These are phyloP conservation scores for Philereme vetulata DNA, from an alignment of 2,888 invertebrate species.

Conservation along the genomic window DNA sequence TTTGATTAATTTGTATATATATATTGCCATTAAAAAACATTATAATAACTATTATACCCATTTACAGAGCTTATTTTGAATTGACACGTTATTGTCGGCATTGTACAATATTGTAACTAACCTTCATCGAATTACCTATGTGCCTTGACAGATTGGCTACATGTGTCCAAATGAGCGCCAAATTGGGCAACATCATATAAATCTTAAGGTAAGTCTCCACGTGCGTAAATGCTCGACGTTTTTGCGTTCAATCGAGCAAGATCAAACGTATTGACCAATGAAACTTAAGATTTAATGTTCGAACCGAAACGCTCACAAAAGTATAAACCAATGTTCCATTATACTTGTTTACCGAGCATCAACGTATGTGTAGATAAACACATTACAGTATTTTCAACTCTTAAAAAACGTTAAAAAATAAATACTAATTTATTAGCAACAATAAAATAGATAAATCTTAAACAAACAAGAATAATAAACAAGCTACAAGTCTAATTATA, in stretches of 20 bases:
- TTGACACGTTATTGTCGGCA: slow-evolving; percentile 8
- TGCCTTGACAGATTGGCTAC: background rate
- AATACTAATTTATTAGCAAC: slow-evolving; percentile 13
- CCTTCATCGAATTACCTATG: background rate
- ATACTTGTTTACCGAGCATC: slow-evolving; percentile 5
- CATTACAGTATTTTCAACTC: slow-evolving; percentile 8
- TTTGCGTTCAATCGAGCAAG: no score
- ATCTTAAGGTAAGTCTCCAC: no score
- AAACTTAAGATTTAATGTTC: no score
- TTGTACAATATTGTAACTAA: background rate
- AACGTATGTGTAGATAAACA: background rate
- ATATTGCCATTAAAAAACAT: no score
- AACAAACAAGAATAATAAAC: slow-evolving; percentile 32
- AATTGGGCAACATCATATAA: no score
- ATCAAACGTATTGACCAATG: no score
- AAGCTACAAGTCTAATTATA: slow-evolving; percentile 23
- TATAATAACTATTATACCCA: background rate
- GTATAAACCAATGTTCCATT: no score
- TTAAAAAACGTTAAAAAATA: slow-evolving; percentile 16
- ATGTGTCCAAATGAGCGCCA: background rate
- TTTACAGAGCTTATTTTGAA: slow-evolving; percentile 7
- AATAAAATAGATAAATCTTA: slow-evolving; percentile 27
- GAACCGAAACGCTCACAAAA: no score
- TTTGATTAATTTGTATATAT: no score
- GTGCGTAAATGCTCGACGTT: no score